Conservation (phyloP, 2,797 vertebrate species). For the Danio tinwini region DNA sequence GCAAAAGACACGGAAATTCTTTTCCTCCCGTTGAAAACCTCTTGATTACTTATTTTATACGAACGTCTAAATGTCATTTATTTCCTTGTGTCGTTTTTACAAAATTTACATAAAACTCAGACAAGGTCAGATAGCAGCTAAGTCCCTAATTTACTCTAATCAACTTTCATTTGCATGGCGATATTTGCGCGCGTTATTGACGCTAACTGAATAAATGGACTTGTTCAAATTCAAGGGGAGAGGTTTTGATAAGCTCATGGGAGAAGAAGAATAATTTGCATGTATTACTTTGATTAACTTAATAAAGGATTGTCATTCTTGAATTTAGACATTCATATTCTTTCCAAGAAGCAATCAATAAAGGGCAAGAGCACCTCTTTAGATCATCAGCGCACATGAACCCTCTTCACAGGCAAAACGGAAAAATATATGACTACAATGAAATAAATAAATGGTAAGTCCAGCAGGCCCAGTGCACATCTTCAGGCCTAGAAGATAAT, state of each 20-base stretch:
- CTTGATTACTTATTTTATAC: constrained; percentile 63
- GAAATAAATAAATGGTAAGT: constrained; percentile 21
- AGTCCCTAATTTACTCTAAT: constrained; percentile 99
- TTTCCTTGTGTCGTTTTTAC: constrained; percentile 64
- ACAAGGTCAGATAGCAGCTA: constrained; percentile 99
- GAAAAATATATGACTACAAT: constrained; percentile 5
- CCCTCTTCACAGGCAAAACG: constrained; percentile 9
- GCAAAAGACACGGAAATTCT: neutral
- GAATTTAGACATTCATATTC: constrained; percentile 96
- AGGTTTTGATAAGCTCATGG: constrained; percentile 99
- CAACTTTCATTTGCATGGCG: constrained; percentile 99
- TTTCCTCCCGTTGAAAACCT: constrained; percentile 41
- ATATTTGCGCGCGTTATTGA: constrained; percentile 99
- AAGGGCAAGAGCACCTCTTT: constrained; percentile 77
- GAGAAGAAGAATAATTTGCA: constrained; percentile 98
- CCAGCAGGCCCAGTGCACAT: neutral
- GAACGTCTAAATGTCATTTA: constrained; percentile 65
- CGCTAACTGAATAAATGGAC: constrained; percentile 99
- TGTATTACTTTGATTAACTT: constrained; percentile 99
- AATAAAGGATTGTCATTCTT: constrained; percentile 98
- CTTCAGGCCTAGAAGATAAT: constrained; percentile 28
- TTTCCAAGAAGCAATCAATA: constrained; percentile 85
- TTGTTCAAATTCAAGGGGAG: constrained; percentile 98
- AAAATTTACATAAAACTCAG: constrained; percentile 99
- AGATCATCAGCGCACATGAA: constrained; percentile 53